These are phyloP conservation scores for Yponomeuta evonymella DNA, from an alignment of 2,888 invertebrate species.

Conservation along the genomic window DNA sequence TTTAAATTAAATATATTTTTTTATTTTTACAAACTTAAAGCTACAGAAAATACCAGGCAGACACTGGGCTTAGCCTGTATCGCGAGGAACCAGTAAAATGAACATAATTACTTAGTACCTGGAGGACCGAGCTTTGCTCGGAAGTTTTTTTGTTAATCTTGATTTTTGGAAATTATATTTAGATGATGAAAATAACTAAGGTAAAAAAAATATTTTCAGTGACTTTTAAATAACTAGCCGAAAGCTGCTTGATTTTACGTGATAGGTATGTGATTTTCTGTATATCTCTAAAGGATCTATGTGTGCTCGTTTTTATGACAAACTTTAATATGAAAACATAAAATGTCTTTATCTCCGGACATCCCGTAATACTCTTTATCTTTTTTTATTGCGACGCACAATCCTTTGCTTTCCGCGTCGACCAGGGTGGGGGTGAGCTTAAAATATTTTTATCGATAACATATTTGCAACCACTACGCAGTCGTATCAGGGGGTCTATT, in stretches of 20 bases:
- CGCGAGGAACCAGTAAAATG: too few species aligned
- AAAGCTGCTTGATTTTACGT: background rate
- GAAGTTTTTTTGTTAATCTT: too few species aligned
- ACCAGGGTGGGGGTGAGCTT: conserved; percentile 28
- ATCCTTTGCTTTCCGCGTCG: conserved; percentile 45
- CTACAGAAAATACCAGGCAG: too few species aligned
- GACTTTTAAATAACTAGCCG: background rate
- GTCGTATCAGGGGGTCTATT: too few species aligned
- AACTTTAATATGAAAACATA: conserved; percentile 58
- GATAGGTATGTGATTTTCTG: background rate
- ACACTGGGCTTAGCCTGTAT: too few species aligned
- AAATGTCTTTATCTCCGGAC: conserved; percentile 59
- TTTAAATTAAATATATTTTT: too few species aligned
- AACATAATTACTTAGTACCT: too few species aligned
- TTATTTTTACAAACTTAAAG: too few species aligned
- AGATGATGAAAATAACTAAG: too few species aligned
- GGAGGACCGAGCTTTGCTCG: too few species aligned
- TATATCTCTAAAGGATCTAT: conserved; percentile 42
- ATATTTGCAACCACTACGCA: conserved; percentile 9
- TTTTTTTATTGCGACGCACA: conserved; percentile 57
- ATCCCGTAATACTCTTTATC: conserved; percentile 60
- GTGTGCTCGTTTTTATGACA: conserved; percentile 53
- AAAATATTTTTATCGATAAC: conserved; percentile 30
- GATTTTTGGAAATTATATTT: too few species aligned
- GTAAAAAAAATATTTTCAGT: background rate